Conservation (phyloP, 2,888 invertebrate species). For the Boloria euphrosyne region DNA sequence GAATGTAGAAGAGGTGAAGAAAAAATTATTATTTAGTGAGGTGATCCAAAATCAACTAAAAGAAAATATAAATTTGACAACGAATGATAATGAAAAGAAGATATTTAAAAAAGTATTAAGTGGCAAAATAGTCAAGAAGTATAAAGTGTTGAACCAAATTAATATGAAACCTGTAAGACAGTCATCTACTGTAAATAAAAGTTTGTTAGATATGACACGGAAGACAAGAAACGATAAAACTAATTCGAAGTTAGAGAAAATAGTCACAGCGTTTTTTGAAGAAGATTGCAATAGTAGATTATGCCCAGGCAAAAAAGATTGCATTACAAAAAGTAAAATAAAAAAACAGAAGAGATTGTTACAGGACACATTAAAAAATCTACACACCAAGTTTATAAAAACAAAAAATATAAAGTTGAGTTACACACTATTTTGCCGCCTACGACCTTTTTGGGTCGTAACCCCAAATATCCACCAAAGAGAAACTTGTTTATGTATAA, state of each 20-base stretch:
- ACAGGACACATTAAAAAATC: not conserved
- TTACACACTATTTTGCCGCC: slow-evolving; percentile 13
- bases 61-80: not conserved
- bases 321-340: slow-evolving; percentile 29
- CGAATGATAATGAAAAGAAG: slow-evolving; percentile 3
- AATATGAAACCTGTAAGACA: slow-evolving; percentile 37
- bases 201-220: slow-evolving; percentile 35
- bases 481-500: slow-evolving; percentile 36
- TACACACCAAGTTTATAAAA: slow-evolving; percentile 2
- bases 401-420: slow-evolving; percentile 10
- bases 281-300: slow-evolving; percentile 37
- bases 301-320: slow-evolving; percentile 37
- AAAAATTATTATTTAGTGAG: slow-evolving; percentile 1
- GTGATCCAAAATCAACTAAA: not conserved
- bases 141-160: slow-evolving; percentile 35
- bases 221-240: slow-evolving; percentile 29
- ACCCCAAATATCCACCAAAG: slow-evolving; percentile 14
- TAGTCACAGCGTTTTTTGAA: slow-evolving; percentile 33
- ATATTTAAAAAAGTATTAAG: slow-evolving; percentile 22
- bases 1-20: slow-evolving; percentile 5
- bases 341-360: slow-evolving; percentile 25
- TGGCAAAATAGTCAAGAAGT: slow-evolving; percentile 21
- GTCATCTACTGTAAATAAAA: slow-evolving; percentile 5
- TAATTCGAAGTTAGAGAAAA: slow-evolving; percentile 29
- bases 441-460: slow-evolving; percentile 18